A percentile compares a stretch with the other conserved stretches of the same genome.
Evolutionary conservation across 2,797 vertebrate genomes (phyloP).

Genomic region (Gambelia wislizenii): DNA sequence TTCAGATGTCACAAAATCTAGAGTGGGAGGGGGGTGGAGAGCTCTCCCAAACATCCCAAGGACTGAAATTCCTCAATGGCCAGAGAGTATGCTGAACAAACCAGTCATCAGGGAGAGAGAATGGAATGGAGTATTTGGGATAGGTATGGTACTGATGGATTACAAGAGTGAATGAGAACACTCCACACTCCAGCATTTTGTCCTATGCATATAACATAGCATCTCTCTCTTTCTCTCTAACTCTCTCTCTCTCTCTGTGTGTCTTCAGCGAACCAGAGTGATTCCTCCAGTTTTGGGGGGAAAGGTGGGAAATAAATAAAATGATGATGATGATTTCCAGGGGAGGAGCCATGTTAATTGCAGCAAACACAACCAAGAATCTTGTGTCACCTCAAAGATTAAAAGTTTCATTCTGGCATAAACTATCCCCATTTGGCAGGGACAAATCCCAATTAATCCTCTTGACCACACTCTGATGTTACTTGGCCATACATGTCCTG

Average conservation of each 20-base stretch:
- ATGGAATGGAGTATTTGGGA: neutral
- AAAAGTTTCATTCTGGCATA: neutral
- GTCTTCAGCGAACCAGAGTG: neutral
- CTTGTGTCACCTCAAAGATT: neutral
- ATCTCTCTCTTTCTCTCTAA: neutral
- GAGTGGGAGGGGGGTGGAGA: neutral
- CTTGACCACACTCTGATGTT: no score
- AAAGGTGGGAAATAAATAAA: neutral
- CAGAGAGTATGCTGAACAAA: neutral
- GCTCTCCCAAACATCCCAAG: neutral
- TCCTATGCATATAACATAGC: neutral
- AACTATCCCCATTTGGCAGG: no score
- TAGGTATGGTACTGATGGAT: neutral
- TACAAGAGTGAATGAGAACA: neutral
- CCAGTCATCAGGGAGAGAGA: neutral
- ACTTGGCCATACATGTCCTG: no score
- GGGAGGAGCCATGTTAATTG: neutral
- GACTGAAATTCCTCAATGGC: neutral
- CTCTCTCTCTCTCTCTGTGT: neutral
- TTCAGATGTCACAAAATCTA: neutral
- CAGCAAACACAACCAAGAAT: neutral
- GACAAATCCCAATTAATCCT: no score
- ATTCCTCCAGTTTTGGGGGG: neutral
- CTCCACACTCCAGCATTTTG: neutral
- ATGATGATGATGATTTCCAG: neutral